phyloP scores from a whole-genome alignment of 2,113 vertebrate genomes.

The Crotalus tigris region DNA sequence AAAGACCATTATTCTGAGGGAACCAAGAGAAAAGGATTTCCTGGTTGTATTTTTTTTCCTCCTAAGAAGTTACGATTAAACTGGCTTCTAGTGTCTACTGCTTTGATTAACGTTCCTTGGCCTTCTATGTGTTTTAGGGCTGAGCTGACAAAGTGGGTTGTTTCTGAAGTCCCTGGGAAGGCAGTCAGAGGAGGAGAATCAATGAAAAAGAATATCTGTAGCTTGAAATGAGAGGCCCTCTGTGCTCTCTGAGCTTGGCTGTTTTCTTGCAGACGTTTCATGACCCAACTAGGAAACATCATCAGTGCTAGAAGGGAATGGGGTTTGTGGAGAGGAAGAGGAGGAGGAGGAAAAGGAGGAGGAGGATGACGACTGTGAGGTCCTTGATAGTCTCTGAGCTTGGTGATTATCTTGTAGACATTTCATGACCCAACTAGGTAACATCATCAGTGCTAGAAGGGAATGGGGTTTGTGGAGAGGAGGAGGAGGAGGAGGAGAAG shows the following conservation, averaged over 20 bases:
- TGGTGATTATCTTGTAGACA: too few species aligned
- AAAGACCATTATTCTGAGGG: not conserved
- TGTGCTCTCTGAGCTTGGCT: not conserved
- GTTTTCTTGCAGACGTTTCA: too few species aligned
- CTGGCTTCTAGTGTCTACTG: not conserved
- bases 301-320: too few species aligned
- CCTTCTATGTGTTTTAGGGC: not conserved
- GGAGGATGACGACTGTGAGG: too few species aligned
- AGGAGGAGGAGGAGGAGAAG: too few species aligned
- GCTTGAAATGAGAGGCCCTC: not conserved
- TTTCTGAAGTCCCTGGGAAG: not conserved
- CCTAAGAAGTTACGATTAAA: not conserved
- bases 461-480: too few species aligned
- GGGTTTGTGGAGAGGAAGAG: too few species aligned
- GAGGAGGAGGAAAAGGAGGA: too few species aligned
- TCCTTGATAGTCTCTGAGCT: too few species aligned
- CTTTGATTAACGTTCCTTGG: not conserved
- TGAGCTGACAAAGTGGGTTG: not conserved
- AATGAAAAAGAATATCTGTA: not conserved
- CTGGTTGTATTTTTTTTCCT: not conserved
- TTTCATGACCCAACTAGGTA: too few species aligned
- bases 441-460: too few species aligned
- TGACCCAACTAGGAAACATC: too few species aligned
- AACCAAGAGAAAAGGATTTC: not conserved
- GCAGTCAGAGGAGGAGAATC: not conserved